Evolutionary conservation across 2,797 vertebrate genomes (phyloP).

Genomic region (Sebastes minor): DNA sequence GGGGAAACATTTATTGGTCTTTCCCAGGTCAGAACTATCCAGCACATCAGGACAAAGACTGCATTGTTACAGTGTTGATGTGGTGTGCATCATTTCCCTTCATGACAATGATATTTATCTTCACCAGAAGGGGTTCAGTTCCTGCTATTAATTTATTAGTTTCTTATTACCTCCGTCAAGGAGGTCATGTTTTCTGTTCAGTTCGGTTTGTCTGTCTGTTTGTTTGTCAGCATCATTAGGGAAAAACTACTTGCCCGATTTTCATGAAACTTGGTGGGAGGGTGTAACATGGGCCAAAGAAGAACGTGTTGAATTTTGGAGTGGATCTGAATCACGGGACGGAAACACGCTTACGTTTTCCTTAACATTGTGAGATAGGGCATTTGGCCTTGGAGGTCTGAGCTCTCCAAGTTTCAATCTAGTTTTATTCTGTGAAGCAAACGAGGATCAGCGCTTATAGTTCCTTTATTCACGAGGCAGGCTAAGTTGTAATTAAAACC

Average conservation of each 20-base stretch:
- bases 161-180: neutral
- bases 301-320: neutral
- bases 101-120: neutral
- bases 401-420: neutral
- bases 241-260: neutral
- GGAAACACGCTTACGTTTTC: neutral
- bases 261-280: neutral
- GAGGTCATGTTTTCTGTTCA: neutral
- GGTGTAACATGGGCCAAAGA: fast-evolving
- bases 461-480: neutral
- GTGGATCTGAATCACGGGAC: neutral
- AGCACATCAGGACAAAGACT: conserved; percentile 44
- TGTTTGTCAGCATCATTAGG: neutral
- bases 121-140: neutral
- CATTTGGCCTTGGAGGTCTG: neutral
- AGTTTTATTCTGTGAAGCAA: neutral
- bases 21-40: conserved; percentile 43
- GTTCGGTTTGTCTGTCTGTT: neutral
- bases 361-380: neutral
- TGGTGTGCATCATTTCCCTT: neutral
- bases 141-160: conserved; percentile 12
- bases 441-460: neutral
- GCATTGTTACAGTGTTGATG: conserved; percentile 41
- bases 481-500: neutral
- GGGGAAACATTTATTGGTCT: conserved; percentile 47